A percentile compares a stretch with the other conserved stretches of the same genome.
Evolutionary conservation across 1,140 invertebrate genomes (phyloP).

Genomic region (Bombus confusus): DNA sequence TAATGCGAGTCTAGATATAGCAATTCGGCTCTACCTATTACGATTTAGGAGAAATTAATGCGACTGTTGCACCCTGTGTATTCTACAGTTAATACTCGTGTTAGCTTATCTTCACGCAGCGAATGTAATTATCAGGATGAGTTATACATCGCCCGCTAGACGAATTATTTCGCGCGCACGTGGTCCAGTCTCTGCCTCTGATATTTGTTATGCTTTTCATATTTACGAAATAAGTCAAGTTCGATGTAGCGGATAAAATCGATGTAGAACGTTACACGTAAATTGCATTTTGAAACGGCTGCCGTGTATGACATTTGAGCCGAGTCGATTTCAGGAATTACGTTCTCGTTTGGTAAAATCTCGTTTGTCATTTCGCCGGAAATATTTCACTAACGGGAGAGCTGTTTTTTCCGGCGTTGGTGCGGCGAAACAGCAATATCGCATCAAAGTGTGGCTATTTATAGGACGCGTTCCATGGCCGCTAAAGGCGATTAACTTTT

Average conservation of each 20-base stretch:
- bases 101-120: constrained; percentile 34
- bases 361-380: neutral
- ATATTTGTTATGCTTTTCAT: neutral
- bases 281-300: constrained; percentile 29
- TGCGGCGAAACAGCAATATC: neutral
- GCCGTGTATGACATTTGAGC: neutral
- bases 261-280: neutral
- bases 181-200: neutral
- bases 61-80: neutral
- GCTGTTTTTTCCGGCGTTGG: neutral
- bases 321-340: constrained; percentile 11
- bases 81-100: neutral
- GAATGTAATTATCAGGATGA: constrained; percentile 38
- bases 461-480: too few relatives aligned
- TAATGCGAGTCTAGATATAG: neutral
- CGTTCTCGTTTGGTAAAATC: neutral
- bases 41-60: constrained; percentile 20
- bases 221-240: constrained; percentile 34
- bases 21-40: neutral
- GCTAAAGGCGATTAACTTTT: neutral
- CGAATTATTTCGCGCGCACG: neutral
- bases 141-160: neutral
- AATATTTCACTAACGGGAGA: neutral
- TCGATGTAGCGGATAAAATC: neutral
- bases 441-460: neutral